Percentiles rank a stretch among this genome's conserved stretches.
These are phyloP conservation scores for Acrocephalus scirpaceus DNA, from an alignment of 2,797 vertebrate genomes.

Conservation along the genomic window DNA sequence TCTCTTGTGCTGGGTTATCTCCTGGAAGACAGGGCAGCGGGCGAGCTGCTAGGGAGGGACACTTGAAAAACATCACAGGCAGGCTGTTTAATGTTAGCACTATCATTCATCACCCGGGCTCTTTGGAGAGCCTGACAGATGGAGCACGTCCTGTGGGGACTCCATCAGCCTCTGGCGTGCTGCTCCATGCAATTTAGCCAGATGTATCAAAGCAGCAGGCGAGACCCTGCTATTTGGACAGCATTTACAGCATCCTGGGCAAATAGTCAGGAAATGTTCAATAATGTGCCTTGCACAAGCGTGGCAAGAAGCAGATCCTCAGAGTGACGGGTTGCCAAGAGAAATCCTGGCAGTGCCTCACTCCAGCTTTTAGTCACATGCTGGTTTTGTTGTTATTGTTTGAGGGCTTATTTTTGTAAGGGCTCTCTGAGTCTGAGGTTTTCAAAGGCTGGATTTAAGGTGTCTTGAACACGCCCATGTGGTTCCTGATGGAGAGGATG, in stretches of 20 bases:
- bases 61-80: slow-evolving; percentile 55
- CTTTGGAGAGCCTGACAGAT: slow-evolving; percentile 54
- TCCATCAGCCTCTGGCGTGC: slow-evolving; percentile 33
- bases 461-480: neutral
- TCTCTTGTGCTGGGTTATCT: slow-evolving; percentile 62
- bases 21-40: slow-evolving; percentile 62
- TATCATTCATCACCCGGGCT: slow-evolving; percentile 59
- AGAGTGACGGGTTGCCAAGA: slow-evolving; percentile 17
- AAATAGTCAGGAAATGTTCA: slow-evolving; percentile 75
- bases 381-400: slow-evolving; percentile 60
- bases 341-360: slow-evolving; percentile 46
- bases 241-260: slow-evolving; percentile 65
- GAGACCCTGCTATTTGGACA: slow-evolving; percentile 65
- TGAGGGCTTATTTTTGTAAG: neutral
- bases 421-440: neutral
- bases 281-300: slow-evolving; percentile 67
- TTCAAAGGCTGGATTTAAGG: slow-evolving; percentile 3
- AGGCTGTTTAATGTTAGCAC: slow-evolving; percentile 61
- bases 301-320: slow-evolving; percentile 63
- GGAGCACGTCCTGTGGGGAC: slow-evolving; percentile 40
- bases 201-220: slow-evolving; percentile 61
- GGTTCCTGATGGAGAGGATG: neutral
- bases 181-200: slow-evolving; percentile 61
- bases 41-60: slow-evolving; percentile 62
- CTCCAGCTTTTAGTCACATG: slow-evolving; percentile 37